Base-by-base conservation (phyloP, 1,140 invertebrate genomes). In the Drosophila rhopaloa region DNA sequence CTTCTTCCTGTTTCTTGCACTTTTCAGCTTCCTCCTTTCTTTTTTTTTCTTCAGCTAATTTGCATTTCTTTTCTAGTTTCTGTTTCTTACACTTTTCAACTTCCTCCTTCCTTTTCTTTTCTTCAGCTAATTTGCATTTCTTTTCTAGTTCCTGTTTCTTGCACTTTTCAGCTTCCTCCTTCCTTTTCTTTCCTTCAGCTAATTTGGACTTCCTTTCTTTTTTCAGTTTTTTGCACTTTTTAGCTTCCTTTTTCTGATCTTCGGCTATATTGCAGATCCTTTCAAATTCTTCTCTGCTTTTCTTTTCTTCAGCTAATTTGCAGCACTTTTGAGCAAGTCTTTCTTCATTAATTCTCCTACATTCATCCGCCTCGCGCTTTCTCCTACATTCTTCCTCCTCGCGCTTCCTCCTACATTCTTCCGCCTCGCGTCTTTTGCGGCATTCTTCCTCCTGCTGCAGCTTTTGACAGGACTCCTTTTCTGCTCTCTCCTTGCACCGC, bases 401-500 rank as follows among this genome's bases (percentile, higher is more conserved):
- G 24, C 24, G 24, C 24, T 2, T 24, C 4, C 2, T 24, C 1
- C 24, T 1, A 4, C 24, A 24, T 24, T 24, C 11, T 7, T 47
- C 61, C 6, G 32, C 47, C 19, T 60, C 46, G 10, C n/a, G n/a
- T n/a, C 32, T 27, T 41, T 48, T 38, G 1, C 11, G 13, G 9
- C 44, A 57, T 3, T 70, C 10, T 3, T 35, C 65, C 6, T 32
- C 29, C n/a, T 57, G 7, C n/a, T 65, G 29, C 8, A 19, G 32
- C 19, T 53, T 67, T 7, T 44, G n/a, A 32, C 60, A 40, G 2
- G 7, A 10, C 35, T 67, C 10, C 16, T 38, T 35, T 19, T 56
- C 24, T 11, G 67, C 50, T 7, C 3, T 27, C n/a, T 47, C 27
- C 10, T 56, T 73, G 66, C 68, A 72, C 19, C 24, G 38, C 44